Evolutionary conservation across 2,888 invertebrate genomes (phyloP), one percentile per base, ranked within the genome.

Genomic region (Oscheius sp.): DNA sequence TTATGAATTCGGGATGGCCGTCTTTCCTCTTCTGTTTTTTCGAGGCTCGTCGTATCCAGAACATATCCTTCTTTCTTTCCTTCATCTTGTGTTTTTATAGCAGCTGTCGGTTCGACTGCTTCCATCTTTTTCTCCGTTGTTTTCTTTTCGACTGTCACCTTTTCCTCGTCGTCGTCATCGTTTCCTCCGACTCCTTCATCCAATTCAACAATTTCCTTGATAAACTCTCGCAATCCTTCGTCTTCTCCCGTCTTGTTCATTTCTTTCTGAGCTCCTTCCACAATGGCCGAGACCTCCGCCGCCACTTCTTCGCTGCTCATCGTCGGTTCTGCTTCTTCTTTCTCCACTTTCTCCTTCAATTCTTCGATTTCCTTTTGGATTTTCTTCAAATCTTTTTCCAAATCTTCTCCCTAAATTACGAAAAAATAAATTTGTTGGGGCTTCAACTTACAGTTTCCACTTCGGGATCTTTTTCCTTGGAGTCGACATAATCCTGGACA

Each of bases 381-480:
- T 18, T 66, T 66, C 46, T 66, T 13, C 27, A 64, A 49, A 16
- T 18, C 21, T 13, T 49, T 49, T 13, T 49, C 21, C 49, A 49
- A 13, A 2, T 49, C 16, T 13, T 18, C n/a, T 5, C 16, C 49
- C 49, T 18, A 18, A n/a, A n/a, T n/a, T 43, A 43, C 45, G 45
- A 13, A 43, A 43, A 43, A 43, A 43, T 43, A 43, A 13, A n/a
- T n/a, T n/a, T n/a, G n/a, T n/a, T n/a, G n/a, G n/a, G n/a, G n/a
- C n/a, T 16, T 5, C 49, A 18, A 52, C 41, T 7, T 55, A 69
- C 69, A 27, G 43, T 69, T 18, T 69, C 69, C 16, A 55, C 56
- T 13, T 69, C 56, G 6, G 43, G 23, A 43, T 69, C 69, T 29
- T 69, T 69, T 23, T 69, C 69, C 55, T 69, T 55, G 7, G 69